These are phyloP conservation scores for Malurus splendens DNA, from an alignment of 2,797 vertebrate genomes.

Conservation along the genomic window DNA sequence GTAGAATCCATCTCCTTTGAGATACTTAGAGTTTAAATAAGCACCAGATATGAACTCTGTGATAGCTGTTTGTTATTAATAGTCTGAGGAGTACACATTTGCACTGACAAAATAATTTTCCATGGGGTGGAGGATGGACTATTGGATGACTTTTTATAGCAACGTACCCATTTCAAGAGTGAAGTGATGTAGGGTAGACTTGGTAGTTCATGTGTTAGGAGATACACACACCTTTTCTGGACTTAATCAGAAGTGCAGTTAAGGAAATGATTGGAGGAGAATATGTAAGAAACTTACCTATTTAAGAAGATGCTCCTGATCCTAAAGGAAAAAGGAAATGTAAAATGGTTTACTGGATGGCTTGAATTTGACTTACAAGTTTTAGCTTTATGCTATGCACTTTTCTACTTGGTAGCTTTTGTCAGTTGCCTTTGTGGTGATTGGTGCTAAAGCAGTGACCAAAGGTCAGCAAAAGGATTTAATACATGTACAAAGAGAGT, in stretches of 20 bases:
- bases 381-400: neutral
- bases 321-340: neutral
- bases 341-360: neutral
- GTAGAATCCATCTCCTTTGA: neutral
- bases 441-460: neutral
- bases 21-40: neutral
- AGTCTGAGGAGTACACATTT: neutral
- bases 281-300: neutral
- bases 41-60: fast-evolving
- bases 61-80: neutral
- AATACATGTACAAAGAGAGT: neutral
- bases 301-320: neutral
- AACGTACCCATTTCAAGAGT: neutral
- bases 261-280: neutral
- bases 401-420: neutral
- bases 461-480: neutral
- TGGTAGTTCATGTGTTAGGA: neutral
- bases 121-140: neutral
- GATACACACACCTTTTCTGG: neutral
- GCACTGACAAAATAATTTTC: neutral
- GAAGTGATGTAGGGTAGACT: neutral
- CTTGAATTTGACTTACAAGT: neutral
- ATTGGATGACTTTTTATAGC: neutral
- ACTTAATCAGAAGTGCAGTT: fast-evolving
- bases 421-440: neutral